These are phyloP conservation scores for Aplysina aerophoba DNA, from an alignment of 37 sponge, comb jelly and placozoan species.

Conservation along the genomic window DNA sequence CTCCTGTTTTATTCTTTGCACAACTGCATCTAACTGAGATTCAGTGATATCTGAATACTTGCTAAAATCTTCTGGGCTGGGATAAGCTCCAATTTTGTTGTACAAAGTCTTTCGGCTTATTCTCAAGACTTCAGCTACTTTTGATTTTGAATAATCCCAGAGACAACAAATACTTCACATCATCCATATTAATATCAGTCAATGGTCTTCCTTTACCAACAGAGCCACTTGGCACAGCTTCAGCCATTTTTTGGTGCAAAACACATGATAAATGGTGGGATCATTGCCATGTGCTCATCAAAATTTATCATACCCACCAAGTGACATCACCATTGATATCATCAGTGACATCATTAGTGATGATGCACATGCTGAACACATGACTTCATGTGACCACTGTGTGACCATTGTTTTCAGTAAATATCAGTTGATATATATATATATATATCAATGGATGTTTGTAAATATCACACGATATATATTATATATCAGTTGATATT, in stretches of 20 bases:
- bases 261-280: too few species aligned
- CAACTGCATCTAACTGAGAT: neutral
- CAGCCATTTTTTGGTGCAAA: constrained; percentile 34
- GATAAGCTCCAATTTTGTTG: neutral
- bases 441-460: too few species aligned
- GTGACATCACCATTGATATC: too few species aligned
- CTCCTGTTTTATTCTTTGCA: constrained; percentile 14
- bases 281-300: too few species aligned
- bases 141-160: constrained; percentile 2
- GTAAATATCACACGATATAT: too few species aligned
- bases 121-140: neutral
- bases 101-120: neutral
- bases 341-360: too few species aligned
- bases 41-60: constrained; percentile 18
- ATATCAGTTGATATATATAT: too few species aligned
- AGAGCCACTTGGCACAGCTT: neutral
- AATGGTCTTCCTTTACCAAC: neutral
- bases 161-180: constrained; percentile 20
- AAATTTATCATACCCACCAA: too few species aligned
- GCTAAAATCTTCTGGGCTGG: neutral
- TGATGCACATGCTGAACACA: too few species aligned
- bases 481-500: too few species aligned
- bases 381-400: too few species aligned
- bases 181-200: neutral
- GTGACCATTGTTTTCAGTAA: too few species aligned